These are phyloP conservation scores for Caerostris extrusa DNA, from an alignment of 1,140 invertebrate genomes.

Conservation along the genomic window DNA sequence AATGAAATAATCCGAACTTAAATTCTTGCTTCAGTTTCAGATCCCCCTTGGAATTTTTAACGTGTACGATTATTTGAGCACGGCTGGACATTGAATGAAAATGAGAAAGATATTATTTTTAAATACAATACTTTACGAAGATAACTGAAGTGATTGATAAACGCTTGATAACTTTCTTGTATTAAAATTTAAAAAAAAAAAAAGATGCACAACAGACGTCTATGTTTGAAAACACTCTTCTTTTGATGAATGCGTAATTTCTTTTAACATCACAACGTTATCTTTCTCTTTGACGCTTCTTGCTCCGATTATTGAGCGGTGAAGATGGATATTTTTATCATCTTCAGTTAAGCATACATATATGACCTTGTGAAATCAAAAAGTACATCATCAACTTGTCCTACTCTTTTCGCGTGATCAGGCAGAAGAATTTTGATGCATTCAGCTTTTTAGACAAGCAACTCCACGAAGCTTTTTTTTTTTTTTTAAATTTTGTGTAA, in stretches of 20 bases:
- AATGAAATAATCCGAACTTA: too few relatives aligned
- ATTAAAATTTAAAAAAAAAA: not conserved
- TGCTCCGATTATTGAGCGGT: not conserved
- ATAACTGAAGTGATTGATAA: not conserved
- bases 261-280: not conserved
- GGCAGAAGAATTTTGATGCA: too few relatives aligned
- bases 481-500: too few relatives aligned
- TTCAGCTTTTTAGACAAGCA: too few relatives aligned
- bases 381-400: not conserved
- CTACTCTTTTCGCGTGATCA: too few relatives aligned
- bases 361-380: slow-evolving; percentile 26
- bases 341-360: not conserved
- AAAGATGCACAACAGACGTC: not conserved
- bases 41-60: not conserved
- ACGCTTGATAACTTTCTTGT: not conserved
- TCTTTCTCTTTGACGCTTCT: slow-evolving; percentile 8
- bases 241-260: not conserved
- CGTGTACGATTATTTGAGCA: not conserved
- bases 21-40: not conserved
- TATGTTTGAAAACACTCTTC: not conserved
- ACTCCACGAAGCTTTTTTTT: too few relatives aligned
- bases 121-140: not conserved
- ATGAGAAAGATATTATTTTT: not conserved
- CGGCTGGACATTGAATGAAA: not conserved
- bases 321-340: not conserved